Evolutionary conservation across 1,140 invertebrate genomes (phyloP), one percentile per base, ranked within the genome.

Genomic region (Ceratina japonica): DNA sequence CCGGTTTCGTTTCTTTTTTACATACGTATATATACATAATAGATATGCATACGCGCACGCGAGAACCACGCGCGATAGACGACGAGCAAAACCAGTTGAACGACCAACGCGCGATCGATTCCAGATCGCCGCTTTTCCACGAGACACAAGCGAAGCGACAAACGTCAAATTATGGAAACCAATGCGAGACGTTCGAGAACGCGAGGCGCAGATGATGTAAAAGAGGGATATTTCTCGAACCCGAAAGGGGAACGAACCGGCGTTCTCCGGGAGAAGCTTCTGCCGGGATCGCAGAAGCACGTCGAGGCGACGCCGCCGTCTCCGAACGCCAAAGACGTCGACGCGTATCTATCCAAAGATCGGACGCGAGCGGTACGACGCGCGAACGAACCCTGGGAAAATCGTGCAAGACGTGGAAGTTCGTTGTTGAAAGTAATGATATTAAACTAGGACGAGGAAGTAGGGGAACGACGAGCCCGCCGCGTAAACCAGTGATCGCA

Each of bases 311-410:
- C n/a, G n/a, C n/a, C n/a, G 18, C 37, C 10, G 59, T 63, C 16
- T 20, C 71, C 58, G 76, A 85, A 83, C 69, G 61, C 88, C 88
- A 89, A 89, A 89, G 88, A 89, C 81, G 81, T 87, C 84, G 79
- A 73, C 22, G 63, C 44, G 66, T 65, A 69, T 75, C 75, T 77
- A 87, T 83, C 87, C 87, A 89, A 89, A 89, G 87, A 89, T 69
- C 71, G 10, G 52, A 77, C 73, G 59, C 66, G 81, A 2, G 44
- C 16, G 61, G 51, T 15, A 63, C 16, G 16, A 52, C 16, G 44
- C 52, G 20, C 15, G 13, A 15, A 3, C 10, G 18, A n/a, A 1
- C 20, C 15, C 7, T n/a, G 54, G 0, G 54, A 58, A 18, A 18
- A 58, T 18, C 54, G 49, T 18, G 16, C 49, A 27, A 54, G 66